Evolutionary conservation across 2,888 invertebrate genomes (phyloP).

Genomic region (Scaptomyza tumidula): DNA sequence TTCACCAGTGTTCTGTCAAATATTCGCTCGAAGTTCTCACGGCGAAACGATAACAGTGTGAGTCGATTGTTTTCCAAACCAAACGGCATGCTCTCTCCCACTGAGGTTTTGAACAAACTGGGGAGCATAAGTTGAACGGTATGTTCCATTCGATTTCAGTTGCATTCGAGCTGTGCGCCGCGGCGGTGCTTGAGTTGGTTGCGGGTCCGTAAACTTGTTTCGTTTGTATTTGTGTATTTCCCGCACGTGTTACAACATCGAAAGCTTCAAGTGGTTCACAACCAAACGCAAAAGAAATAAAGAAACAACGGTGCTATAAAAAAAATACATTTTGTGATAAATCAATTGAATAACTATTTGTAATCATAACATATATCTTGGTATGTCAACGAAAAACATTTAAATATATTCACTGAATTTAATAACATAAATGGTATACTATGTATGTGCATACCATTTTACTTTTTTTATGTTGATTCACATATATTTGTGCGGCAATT

Average conservation of each 20-base stretch:
- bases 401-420: not conserved
- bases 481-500: not conserved
- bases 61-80: conserved; percentile 20
- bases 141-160: conserved; percentile 44
- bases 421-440: not conserved
- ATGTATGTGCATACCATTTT: not conserved
- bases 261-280: conserved; percentile 59
- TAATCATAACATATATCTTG: conserved; percentile 2
- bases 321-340: conserved; percentile 15
- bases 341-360: not conserved
- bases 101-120: not conserved
- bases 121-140: conserved; percentile 6
- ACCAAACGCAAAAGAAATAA: not conserved
- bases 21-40: not conserved
- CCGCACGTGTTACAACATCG: conserved; percentile 54
- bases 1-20: conserved; percentile 18
- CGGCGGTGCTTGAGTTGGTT: conserved; percentile 29
- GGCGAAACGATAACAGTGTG: not conserved
- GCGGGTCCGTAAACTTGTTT: not conserved
- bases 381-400: conserved; percentile 9
- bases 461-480: not conserved
- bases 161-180: conserved; percentile 37
- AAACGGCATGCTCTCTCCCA: conserved; percentile 15
- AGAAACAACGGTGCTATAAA: not conserved
- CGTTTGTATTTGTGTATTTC: conserved; percentile 22